These are phyloP conservation scores for Opisthocomus hoazin DNA, from an alignment of 2,113 vertebrate genomes.

Conservation along the genomic window DNA sequence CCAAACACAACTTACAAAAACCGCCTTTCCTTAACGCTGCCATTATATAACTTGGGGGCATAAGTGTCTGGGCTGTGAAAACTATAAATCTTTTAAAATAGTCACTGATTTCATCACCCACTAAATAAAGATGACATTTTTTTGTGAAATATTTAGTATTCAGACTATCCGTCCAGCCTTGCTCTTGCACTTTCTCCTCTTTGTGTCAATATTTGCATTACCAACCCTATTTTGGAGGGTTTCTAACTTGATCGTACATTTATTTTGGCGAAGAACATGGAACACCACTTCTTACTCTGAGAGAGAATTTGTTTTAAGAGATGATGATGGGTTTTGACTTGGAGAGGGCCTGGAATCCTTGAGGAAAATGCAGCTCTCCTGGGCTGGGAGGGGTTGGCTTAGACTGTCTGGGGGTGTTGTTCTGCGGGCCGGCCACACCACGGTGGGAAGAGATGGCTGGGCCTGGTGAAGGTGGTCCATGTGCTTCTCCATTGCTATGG, in stretches of 20 bases:
- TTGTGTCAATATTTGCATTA: conserved; percentile 67
- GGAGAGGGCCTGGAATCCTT: not conserved
- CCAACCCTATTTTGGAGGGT: conserved; percentile 57
- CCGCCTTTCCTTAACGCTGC: not conserved
- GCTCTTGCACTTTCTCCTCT: conserved; percentile 32
- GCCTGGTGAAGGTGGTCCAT: not conserved
- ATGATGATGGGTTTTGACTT: conserved; percentile 25
- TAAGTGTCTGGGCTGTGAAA: conserved; percentile 14
- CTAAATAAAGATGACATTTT: conserved; percentile 52
- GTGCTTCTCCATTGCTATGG: not conserved
- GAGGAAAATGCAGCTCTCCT: not conserved
- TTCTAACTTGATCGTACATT: conserved; percentile 54
- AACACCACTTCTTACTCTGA: conserved; percentile 1
- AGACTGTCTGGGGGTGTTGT: not conserved
- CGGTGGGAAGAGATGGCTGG: not conserved
- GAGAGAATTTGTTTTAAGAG: conserved; percentile 35
- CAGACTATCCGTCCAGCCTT: conserved; percentile 36
- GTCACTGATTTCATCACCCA: conserved; percentile 11
- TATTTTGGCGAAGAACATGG: conserved; percentile 56
- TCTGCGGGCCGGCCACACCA: accelerated
- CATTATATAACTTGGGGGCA: not conserved
- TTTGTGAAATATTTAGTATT: conserved; percentile 32
- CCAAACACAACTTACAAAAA: not conserved
- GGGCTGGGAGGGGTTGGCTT: not conserved
- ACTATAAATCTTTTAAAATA: conserved; percentile 31